A percentile compares a stretch with the other conserved stretches of the same genome.
Evolutionary conservation across 2,797 vertebrate genomes (phyloP).

Genomic region (Mionectes olivaceus): DNA sequence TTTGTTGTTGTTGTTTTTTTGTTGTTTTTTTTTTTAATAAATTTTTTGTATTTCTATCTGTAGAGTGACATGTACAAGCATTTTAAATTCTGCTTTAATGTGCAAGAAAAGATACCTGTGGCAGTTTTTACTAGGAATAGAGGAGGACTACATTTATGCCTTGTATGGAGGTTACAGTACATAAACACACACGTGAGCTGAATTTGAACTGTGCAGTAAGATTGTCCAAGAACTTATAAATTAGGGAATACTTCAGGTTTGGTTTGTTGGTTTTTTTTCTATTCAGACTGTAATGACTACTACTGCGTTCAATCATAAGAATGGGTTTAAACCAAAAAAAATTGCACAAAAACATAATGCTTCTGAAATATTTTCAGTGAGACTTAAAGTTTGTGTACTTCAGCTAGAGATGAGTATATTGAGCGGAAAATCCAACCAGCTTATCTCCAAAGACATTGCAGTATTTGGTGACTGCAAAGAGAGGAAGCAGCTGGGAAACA

Average conservation of each 20-base stretch:
- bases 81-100: background rate
- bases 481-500: background rate
- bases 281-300: background rate
- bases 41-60: background rate
- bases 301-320: background rate
- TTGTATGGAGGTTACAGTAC: background rate
- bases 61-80: background rate
- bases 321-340: background rate
- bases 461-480: background rate
- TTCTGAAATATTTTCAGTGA: background rate
- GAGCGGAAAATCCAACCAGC: background rate
- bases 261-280: accelerated
- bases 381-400: background rate
- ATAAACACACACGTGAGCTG: background rate
- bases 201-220: background rate
- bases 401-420: background rate
- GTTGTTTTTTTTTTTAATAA: background rate
- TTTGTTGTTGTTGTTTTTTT: too few relatives aligned
- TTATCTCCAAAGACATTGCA: background rate
- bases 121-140: background rate
- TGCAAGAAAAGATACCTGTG: background rate
- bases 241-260: background rate
- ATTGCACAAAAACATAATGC: background rate
- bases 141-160: background rate
- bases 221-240: background rate